These are phyloP conservation scores for Lucilia sericata DNA, from an alignment of 1,140 invertebrate species.

Conservation along the genomic window DNA sequence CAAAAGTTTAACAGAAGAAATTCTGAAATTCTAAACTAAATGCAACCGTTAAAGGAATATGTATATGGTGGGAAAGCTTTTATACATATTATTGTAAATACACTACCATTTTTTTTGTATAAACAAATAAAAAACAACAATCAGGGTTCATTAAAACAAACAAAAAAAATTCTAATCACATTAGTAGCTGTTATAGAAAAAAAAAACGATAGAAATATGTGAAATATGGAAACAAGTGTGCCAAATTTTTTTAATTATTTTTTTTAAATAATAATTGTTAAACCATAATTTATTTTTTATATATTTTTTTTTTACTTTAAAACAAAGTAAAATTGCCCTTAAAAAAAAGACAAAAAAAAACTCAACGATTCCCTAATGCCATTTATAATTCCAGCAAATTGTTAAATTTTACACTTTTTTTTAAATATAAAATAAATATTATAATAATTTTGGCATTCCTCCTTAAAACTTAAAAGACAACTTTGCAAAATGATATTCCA, in stretches of 20 bases:
- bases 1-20: no score
- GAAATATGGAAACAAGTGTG: conserved; percentile 48
- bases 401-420: conserved; percentile 22
- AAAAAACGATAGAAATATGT: conserved; percentile 15
- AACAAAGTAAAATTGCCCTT: neutral
- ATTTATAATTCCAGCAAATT: conserved; percentile 10
- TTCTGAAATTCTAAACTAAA: neutral
- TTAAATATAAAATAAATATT: neutral
- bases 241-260: conserved; percentile 45
- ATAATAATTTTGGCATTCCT: conserved; percentile 30
- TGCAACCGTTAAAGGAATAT: neutral
- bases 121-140: neutral
- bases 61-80: neutral
- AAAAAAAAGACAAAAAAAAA: conserved; percentile 27
- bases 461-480: no score
- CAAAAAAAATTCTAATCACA: conserved; percentile 28
- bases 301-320: conserved; percentile 4
- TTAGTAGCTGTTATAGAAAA: conserved; percentile 2
- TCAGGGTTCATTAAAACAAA: conserved; percentile 1
- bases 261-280: conserved; percentile 43
- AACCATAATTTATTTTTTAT: conserved; percentile 34
- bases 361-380: neutral
- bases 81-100: neutral
- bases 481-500: conserved; percentile 18
- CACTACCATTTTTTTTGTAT: neutral